phyloP scores from a whole-genome alignment of 2,888 invertebrate genomes.

The Drosophila pullipes region DNA sequence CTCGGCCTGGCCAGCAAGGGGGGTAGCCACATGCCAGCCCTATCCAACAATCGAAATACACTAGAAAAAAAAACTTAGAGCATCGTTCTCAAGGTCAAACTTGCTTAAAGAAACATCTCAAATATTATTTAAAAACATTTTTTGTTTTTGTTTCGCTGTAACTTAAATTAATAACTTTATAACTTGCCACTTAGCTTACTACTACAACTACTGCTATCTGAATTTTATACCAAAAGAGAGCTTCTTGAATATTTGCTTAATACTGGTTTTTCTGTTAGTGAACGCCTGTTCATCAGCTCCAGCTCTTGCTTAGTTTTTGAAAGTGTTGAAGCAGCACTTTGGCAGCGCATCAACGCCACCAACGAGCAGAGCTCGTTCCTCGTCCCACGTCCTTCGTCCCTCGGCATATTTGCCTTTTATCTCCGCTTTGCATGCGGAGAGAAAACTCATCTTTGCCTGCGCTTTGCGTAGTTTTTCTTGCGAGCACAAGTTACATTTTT shows the following conservation, averaged over 20 bases:
- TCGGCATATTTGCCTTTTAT: constrained; percentile 75
- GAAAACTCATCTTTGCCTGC: constrained; percentile 51
- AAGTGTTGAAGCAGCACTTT: constrained; percentile 82
- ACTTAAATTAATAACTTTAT: background rate
- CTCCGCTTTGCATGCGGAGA: constrained; percentile 67
- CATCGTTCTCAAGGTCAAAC: background rate
- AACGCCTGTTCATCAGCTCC: background rate
- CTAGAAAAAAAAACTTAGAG: background rate
- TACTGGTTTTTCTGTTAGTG: background rate
- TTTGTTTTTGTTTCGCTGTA: background rate
- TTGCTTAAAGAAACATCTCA: background rate
- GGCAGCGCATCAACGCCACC: constrained; percentile 78
- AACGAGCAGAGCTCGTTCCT: constrained; percentile 38
- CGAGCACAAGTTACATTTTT: constrained; percentile 77
- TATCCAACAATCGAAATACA: constrained; percentile 4
- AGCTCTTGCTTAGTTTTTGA: constrained; percentile 50
- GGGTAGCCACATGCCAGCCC: constrained; percentile 4
- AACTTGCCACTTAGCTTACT: background rate
- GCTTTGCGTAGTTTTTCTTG: constrained; percentile 62
- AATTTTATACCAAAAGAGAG: background rate
- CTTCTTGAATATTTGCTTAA: background rate
- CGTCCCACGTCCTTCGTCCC: constrained; percentile 31
- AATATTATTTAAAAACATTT: background rate
- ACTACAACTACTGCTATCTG: background rate
- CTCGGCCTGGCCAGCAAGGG: constrained; percentile 25